Evolutionary conservation across 2,888 invertebrate species (phyloP).

Genomic region (Pedicia rivosa): DNA sequence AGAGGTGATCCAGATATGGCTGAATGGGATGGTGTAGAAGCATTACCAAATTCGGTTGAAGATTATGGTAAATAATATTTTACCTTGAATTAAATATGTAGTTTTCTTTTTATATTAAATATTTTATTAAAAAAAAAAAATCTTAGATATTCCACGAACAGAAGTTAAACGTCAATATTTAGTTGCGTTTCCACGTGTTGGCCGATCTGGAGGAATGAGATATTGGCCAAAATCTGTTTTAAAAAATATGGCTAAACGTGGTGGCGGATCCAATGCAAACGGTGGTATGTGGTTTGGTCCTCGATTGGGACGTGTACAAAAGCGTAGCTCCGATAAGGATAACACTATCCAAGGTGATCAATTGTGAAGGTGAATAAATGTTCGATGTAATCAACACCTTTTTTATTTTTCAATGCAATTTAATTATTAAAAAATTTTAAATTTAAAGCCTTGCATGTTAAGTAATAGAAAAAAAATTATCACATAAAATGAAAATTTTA

Average conservation of each 20-base stretch:
- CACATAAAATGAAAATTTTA: neutral
- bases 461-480: neutral
- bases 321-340: conserved; percentile 15
- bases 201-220: conserved; percentile 25
- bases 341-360: conserved; percentile 12
- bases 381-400: too few relatives aligned
- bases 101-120: neutral
- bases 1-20: conserved; percentile 31
- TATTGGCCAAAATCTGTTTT: conserved; percentile 24
- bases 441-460: conserved; percentile 2
- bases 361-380: conserved; percentile 12
- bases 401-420: too few relatives aligned
- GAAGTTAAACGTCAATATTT: conserved; percentile 29
- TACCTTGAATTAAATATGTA: neutral
- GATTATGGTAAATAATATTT: conserved; percentile 32
- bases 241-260: conserved; percentile 24
- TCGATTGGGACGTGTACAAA: conserved; percentile 38
- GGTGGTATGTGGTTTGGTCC: conserved; percentile 53
- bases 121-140: neutral
- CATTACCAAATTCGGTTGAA: conserved; percentile 35
- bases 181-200: conserved; percentile 32
- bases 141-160: conserved; percentile 12
- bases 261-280: conserved; percentile 24
- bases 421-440: neutral
- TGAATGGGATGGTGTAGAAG: conserved; percentile 20